These are phyloP conservation scores for Drosophila pseudotalamancana DNA, from an alignment of 2,888 invertebrate species.

Conservation along the genomic window DNA sequence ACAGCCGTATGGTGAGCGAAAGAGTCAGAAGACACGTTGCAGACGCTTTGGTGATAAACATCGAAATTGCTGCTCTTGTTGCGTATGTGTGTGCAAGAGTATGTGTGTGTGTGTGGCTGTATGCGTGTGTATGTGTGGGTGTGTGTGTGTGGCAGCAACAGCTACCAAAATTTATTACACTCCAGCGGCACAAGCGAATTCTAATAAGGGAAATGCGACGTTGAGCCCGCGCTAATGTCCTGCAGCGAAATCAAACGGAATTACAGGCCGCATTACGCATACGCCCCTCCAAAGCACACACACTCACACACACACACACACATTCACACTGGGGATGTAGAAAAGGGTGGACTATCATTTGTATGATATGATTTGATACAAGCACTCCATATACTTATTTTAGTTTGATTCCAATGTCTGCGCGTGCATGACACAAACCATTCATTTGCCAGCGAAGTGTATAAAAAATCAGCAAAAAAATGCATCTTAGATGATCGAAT, in stretches of 20 bases:
- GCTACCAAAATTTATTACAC: slow-evolving; percentile 70
- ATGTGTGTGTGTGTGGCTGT: slow-evolving; percentile 5
- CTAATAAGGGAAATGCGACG: slow-evolving; percentile 77
- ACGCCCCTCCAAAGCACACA: slow-evolving; percentile 26
- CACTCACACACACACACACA: not conserved
- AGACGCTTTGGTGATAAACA: slow-evolving; percentile 78
- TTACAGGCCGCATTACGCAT: slow-evolving; percentile 62
- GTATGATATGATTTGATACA: slow-evolving; percentile 37
- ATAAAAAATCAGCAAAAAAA: not conserved
- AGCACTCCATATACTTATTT: slow-evolving; percentile 34
- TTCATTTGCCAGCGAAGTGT: slow-evolving; percentile 54
- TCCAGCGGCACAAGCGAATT: slow-evolving; percentile 77
- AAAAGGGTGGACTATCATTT: slow-evolving; percentile 49
- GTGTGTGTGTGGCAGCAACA: slow-evolving; percentile 41
- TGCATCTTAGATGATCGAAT: not conserved
- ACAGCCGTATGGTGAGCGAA: slow-evolving; percentile 5
- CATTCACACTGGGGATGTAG: not conserved
- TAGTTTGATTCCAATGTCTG: slow-evolving; percentile 60
- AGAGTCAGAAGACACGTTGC: slow-evolving; percentile 46
- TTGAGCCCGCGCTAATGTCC: slow-evolving; percentile 70
- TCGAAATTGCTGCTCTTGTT: slow-evolving; percentile 67
- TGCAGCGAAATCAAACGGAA: slow-evolving; percentile 69
- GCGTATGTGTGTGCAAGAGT: slow-evolving; percentile 33
- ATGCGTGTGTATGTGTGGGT: slow-evolving; percentile 21
- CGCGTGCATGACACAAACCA: slow-evolving; percentile 69